phyloP scores from a whole-genome alignment of 2,888 invertebrate genomes.

The Dynastes tityus region DNA sequence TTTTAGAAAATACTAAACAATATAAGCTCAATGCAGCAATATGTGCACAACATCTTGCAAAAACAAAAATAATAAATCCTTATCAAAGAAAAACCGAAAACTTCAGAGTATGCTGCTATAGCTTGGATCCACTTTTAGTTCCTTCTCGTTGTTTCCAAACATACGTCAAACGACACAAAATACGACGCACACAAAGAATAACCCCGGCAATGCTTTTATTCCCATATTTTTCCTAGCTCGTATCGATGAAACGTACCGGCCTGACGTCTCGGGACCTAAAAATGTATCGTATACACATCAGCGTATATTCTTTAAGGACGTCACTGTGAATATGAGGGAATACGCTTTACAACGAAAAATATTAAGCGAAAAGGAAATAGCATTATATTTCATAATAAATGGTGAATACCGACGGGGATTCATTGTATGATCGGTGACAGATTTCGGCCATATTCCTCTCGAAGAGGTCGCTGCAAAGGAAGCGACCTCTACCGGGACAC shows the following conservation, averaged over 20 bases:
- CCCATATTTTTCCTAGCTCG: conserved; percentile 18
- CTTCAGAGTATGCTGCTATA: background rate
- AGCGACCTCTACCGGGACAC: conserved; percentile 3
- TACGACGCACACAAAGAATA: conserved; percentile 28
- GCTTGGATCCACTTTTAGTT: conserved; percentile 3
- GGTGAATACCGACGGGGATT: conserved; percentile 20
- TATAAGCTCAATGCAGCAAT: too few species aligned
- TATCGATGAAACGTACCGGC: conserved; percentile 14
- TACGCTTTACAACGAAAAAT: background rate
- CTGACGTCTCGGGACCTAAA: background rate
- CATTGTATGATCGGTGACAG: conserved; percentile 34
- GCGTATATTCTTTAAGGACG: background rate
- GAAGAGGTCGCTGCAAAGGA: conserved; percentile 1
- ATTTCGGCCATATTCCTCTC: conserved; percentile 21
- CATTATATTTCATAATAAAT: conserved; percentile 44
- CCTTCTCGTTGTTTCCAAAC: conserved; percentile 20
- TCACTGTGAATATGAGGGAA: background rate
- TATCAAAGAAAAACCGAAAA: conserved; percentile 29
- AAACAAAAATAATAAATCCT: conserved; percentile 32
- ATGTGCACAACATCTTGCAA: background rate
- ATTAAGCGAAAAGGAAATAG: conserved; percentile 17
- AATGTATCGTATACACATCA: background rate
- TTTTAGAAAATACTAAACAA: too few species aligned
- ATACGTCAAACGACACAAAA: conserved; percentile 42
- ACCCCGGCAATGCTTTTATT: conserved; percentile 25